A percentile compares a stretch with the other conserved stretches of the same genome.
These are phyloP conservation scores for Sebastes paucispinis DNA, from an alignment of 2,797 vertebrate genomes.

Conservation along the genomic window DNA sequence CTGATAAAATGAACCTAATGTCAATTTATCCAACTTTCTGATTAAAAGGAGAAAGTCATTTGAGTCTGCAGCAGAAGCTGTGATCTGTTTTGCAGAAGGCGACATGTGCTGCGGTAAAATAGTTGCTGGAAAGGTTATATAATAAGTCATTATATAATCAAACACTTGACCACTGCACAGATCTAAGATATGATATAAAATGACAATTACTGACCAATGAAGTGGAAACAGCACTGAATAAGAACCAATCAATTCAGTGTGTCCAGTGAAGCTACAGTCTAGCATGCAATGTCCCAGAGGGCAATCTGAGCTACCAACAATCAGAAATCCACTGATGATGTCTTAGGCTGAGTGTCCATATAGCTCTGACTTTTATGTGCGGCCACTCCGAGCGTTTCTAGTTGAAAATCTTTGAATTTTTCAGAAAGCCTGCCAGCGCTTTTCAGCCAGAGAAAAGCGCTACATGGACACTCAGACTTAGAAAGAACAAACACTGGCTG, in stretches of 20 bases:
- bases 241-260: conserved; percentile 38
- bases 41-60: conserved; percentile 4
- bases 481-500: neutral
- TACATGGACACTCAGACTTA: neutral
- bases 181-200: conserved; percentile 33
- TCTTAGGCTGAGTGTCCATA: neutral
- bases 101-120: conserved; percentile 13
- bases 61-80: conserved; percentile 7
- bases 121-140: conserved; percentile 37
- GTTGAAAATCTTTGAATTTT: neutral
- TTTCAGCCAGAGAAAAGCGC: neutral
- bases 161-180: conserved; percentile 31
- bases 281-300: conserved; percentile 30
- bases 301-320: neutral
- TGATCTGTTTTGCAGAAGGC: conserved; percentile 18
- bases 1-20: neutral
- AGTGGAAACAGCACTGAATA: conserved; percentile 13
- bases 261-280: neutral
- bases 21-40: neutral
- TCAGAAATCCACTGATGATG: conserved; percentile 6
- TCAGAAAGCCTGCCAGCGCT: neutral
- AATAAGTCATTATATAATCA: conserved; percentile 49
- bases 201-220: conserved; percentile 29
- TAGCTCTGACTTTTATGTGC: neutral
- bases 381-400: neutral